These are phyloP conservation scores for Theristicus caerulescens DNA, from an alignment of 2,113 vertebrate species.

Conservation along the genomic window DNA sequence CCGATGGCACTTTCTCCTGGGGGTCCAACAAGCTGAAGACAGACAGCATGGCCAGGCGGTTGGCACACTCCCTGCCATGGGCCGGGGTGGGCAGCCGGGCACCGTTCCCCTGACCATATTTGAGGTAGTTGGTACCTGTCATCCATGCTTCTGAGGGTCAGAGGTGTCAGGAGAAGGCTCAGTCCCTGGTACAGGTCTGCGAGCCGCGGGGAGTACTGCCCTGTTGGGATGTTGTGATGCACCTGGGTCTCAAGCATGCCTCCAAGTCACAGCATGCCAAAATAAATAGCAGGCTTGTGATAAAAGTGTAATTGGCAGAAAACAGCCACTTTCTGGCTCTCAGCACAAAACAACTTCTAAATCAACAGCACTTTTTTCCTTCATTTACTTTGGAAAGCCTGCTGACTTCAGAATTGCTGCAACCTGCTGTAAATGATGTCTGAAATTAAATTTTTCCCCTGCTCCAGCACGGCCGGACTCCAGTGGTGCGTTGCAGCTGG, in stretches of 20 bases:
- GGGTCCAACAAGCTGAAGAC: neutral
- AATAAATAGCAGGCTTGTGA: neutral
- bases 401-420: neutral
- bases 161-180: neutral
- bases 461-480: neutral
- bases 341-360: neutral
- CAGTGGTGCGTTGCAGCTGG: accelerated
- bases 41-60: neutral
- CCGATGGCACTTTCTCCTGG: neutral
- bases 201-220: accelerated
- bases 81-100: accelerated
- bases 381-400: neutral
- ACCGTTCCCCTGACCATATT: too few species aligned
- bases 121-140: neutral
- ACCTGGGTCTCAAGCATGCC: neutral
- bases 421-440: neutral
- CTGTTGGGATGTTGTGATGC: neutral
- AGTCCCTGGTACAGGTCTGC: neutral
- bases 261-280: neutral
- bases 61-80: neutral
- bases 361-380: neutral
- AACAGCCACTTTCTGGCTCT: neutral
- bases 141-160: neutral
- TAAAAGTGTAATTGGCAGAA: neutral
- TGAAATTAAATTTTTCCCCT: neutral